These are phyloP conservation scores for Syncerus caffer DNA, from an alignment of 2,797 vertebrate genomes.

Conservation along the genomic window DNA sequence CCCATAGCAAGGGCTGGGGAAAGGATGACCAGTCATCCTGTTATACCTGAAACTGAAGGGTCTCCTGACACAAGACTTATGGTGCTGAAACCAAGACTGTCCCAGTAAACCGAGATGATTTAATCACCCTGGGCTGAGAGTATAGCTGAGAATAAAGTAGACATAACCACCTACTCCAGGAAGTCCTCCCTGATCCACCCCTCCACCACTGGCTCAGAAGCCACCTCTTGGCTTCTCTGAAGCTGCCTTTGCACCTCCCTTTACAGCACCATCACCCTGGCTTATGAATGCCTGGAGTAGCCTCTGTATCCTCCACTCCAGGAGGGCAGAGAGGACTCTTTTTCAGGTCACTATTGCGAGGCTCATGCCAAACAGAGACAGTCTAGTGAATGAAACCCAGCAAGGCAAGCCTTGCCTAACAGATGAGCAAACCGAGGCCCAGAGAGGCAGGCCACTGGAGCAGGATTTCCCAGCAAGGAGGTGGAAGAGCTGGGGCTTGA, in stretches of 20 bases:
- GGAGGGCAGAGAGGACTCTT: background rate
- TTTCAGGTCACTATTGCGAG: background rate
- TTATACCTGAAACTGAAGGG: background rate
- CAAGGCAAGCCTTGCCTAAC: background rate
- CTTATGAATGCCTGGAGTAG: background rate
- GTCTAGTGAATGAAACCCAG: background rate
- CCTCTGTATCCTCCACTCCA: rapidly evolving
- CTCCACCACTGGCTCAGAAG: background rate
- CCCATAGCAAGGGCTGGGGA: background rate
- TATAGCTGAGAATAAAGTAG: background rate
- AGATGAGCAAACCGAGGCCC: background rate
- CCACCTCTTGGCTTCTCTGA: background rate
- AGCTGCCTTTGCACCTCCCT: background rate
- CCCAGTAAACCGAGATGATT: background rate
- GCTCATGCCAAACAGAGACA: background rate
- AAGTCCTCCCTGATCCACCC: background rate
- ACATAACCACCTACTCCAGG: background rate
- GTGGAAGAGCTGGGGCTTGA: background rate
- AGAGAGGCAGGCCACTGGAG: background rate
- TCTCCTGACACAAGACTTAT: background rate
- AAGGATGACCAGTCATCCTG: background rate
- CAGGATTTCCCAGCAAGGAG: background rate
- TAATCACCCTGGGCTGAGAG: background rate
- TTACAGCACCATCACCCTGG: background rate
- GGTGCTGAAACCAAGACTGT: background rate